Base-by-base conservation (phyloP, 2,113 vertebrate species). In the Petrocephalus microphthalmus region DNA sequence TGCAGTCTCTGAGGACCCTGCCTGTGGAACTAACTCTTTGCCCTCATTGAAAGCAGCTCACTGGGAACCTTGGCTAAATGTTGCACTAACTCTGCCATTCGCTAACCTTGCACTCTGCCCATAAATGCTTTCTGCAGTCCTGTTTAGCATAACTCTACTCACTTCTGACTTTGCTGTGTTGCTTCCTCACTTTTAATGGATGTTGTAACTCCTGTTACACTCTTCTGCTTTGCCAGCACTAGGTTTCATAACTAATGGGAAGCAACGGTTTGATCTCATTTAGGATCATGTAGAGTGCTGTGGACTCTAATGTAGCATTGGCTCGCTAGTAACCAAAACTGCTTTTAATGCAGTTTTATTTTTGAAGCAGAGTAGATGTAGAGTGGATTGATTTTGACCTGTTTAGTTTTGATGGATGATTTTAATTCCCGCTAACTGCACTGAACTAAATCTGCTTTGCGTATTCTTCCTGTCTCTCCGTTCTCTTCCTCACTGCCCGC, bases 351-450 rank as follows among this genome's bases (percentile, higher is more conserved):
- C 49, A 19, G 47, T 37, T n/a, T n/a, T 13, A 15, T 37, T 5
- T 37, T 37, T 57, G 51, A 20, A 37, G 42, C 22, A n/a, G 15
- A 29, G 42, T 7, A 42, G 13, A 85, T 6, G 7, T 37, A 4
- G 49, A 53, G 3, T 56, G 49, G 51, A 6, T 86, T 86, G 19
- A 45, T 64, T 13, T 13, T 19, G n/a, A 51, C 22, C 10, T 84
- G 82, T 22, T 42, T 57, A 45, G 33, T 57, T 60, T 20, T 60
- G 54, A 10, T 57, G 84, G 52, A 88, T 90, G 17, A 56, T 85
- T 92, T 91, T 91, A 93, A 92, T 7, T 0, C 52, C 19, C 89
- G 87, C 87, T 91, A 90, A 93, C 83, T 92, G 82, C 84, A 64
- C 74, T 91, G 64, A 22, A 90, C 85, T 49, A 91, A 78, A 92